phyloP scores from a whole-genome alignment of 2,888 invertebrate species.

The Itoplectis maculator region DNA sequence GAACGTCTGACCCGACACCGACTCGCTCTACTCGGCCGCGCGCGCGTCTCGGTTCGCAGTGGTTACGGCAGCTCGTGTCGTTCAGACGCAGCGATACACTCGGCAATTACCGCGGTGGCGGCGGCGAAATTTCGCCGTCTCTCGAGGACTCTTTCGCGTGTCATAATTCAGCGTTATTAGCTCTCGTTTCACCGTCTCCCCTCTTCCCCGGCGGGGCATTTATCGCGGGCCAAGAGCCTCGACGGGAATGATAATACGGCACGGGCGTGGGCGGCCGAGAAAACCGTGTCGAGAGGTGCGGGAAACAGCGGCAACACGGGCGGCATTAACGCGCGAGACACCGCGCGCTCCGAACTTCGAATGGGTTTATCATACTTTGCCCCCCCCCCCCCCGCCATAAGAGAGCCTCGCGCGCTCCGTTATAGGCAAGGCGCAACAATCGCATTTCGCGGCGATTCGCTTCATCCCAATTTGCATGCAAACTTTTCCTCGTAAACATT shows the following conservation, averaged over 20 bases:
- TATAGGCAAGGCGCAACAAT: slow-evolving; percentile 55
- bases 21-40: slow-evolving; percentile 10
- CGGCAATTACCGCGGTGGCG: slow-evolving; percentile 51
- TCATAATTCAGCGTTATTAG: slow-evolving; percentile 55
- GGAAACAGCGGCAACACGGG: slow-evolving; percentile 21
- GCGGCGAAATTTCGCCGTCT: slow-evolving; percentile 48
- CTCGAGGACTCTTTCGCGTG: slow-evolving; percentile 31
- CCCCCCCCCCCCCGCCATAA: slow-evolving; percentile 41
- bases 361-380: slow-evolving; percentile 68
- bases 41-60: slow-evolving; percentile 8
- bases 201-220: slow-evolving; percentile 36
- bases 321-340: slow-evolving; percentile 36
- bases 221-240: slow-evolving; percentile 16
- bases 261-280: slow-evolving; percentile 14
- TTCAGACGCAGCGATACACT: slow-evolving; percentile 27
- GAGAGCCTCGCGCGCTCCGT: slow-evolving; percentile 29
- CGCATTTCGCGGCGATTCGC: slow-evolving; percentile 60
- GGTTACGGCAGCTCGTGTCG: slow-evolving; percentile 19
- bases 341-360: slow-evolving; percentile 50
- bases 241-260: slow-evolving; percentile 35
- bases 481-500: slow-evolving; percentile 67
- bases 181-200: too few species aligned
- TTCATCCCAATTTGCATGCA: slow-evolving; percentile 59
- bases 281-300: slow-evolving; percentile 24
- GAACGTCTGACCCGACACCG: slow-evolving; percentile 11